A percentile compares a stretch with the other conserved stretches of the same genome.
Conservation (phyloP, 2,113 vertebrate species). For the Prinia subflava region DNA sequence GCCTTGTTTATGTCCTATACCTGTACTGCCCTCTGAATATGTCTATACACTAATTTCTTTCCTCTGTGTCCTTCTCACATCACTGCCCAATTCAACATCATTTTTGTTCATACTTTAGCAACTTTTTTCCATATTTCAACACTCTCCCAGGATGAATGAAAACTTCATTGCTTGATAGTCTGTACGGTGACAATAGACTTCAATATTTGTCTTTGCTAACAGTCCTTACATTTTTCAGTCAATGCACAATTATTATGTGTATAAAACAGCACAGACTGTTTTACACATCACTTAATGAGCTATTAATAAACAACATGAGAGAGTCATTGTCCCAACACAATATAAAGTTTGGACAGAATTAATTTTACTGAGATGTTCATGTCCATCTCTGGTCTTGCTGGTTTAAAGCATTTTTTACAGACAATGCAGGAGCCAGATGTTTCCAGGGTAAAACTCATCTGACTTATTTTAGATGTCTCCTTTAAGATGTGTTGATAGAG, state of each 20-base stretch:
- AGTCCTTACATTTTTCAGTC: neutral
- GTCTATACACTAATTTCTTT: neutral
- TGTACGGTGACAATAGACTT: neutral
- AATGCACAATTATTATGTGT: neutral
- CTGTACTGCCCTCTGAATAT: neutral
- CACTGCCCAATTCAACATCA: neutral
- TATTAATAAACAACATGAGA: neutral
- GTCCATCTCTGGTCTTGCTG: neutral
- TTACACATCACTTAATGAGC: neutral
- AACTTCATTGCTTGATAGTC: neutral
- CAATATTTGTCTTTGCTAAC: neutral
- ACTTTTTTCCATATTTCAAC: neutral
- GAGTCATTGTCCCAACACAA: neutral
- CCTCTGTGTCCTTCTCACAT: neutral
- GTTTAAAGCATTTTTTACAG: neutral
- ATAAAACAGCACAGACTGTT: neutral
- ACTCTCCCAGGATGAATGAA: neutral
- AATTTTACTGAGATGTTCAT: neutral
- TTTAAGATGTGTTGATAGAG: no score
- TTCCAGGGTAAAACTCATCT: neutral
- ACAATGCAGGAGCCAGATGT: neutral
- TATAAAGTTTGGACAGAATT: neutral
- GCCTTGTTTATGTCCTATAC: neutral
- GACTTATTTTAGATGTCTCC: neutral
- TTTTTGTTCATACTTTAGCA: neutral